A percentile compares a stretch with the other conserved stretches of the same genome.
Evolutionary conservation across 2,888 invertebrate species (phyloP).

Genomic region (Tiphia femorata): DNA sequence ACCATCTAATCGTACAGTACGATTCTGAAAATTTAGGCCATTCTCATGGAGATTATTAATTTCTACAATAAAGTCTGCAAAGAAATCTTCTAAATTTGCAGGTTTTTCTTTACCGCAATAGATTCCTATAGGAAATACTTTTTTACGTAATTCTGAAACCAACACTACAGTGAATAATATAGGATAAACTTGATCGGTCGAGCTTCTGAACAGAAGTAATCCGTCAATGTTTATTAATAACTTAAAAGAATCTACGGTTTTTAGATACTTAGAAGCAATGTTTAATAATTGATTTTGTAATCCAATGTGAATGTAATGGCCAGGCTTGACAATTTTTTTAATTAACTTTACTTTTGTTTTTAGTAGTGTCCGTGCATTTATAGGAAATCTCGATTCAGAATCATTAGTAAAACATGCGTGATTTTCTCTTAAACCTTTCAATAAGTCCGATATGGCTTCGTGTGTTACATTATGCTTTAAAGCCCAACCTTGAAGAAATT

Average conservation of each 20-base stretch:
- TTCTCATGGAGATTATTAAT: too few species aligned
- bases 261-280: background rate
- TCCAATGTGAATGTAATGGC: background rate
- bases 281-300: background rate
- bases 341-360: too few species aligned
- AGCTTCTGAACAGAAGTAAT: background rate
- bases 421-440: constrained; percentile 1
- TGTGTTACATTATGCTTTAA: constrained; percentile 8
- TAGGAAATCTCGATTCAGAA: too few species aligned
- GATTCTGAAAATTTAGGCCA: too few species aligned
- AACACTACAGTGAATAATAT: constrained; percentile 14
- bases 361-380: too few species aligned
- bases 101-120: too few species aligned
- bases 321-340: constrained; percentile 1
- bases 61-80: too few species aligned
- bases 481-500: constrained; percentile 4
- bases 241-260: background rate
- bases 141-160: too few species aligned
- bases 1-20: too few species aligned
- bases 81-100: too few species aligned
- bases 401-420: constrained; percentile 4
- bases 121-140: too few species aligned
- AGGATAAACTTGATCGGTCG: background rate
- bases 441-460: background rate
- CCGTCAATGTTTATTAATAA: constrained; percentile 2